Evolutionary conservation across 2,888 invertebrate species (phyloP).

Genomic region (Beris chalybata): DNA sequence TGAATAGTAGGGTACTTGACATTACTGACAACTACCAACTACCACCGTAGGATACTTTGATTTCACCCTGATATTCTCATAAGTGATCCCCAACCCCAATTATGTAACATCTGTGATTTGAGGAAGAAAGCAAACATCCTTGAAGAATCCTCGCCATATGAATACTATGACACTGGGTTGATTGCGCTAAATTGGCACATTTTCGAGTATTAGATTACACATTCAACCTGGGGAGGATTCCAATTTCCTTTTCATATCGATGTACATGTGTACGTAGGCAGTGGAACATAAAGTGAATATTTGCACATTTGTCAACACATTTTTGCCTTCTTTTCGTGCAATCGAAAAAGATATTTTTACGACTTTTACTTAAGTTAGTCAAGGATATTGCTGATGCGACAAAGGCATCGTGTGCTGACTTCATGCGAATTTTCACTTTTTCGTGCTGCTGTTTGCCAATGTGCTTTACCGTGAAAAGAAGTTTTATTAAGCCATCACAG

Average conservation of each 20-base stretch:
- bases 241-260: no score
- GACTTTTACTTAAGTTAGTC: background rate
- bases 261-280: background rate
- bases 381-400: background rate
- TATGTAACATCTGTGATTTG: no score
- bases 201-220: constrained; percentile 17
- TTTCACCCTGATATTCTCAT: no score
- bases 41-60: no score
- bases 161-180: constrained; percentile 35
- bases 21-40: no score
- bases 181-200: constrained; percentile 38
- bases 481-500: constrained; percentile 1
- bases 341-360: constrained; percentile 1
- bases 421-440: background rate
- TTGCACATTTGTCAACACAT: constrained; percentile 8
- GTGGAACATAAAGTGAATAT: background rate
- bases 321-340: background rate
- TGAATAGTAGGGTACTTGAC: no score
- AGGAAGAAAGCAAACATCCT: background rate
- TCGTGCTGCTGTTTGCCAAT: background rate
- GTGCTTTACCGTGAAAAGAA: background rate
- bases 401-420: background rate
- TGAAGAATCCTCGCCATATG: constrained; percentile 21
- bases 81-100: no score
- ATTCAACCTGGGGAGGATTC: background rate